Percentiles rank a stretch among this genome's conserved stretches.
Evolutionary conservation across 2,113 vertebrate species (phyloP).

Genomic region (Okapia johnstoni): DNA sequence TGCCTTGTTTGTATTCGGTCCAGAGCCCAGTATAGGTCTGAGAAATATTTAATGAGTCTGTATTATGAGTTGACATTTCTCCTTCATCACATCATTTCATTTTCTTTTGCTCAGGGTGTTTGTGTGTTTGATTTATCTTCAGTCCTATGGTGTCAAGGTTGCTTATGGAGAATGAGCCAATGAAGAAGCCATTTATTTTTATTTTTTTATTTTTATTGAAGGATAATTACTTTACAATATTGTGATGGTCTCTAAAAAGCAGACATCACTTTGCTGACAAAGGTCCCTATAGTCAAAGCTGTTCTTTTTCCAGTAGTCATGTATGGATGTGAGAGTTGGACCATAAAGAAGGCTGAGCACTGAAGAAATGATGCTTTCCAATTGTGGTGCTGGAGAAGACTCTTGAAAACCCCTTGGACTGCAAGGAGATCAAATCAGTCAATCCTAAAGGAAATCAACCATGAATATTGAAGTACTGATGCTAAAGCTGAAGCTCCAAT

Average conservation of each 20-base stretch:
- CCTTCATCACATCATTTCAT: neutral
- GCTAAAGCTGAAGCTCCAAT: neutral
- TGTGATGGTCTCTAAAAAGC: neutral
- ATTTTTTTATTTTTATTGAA: neutral
- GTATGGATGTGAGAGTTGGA: neutral
- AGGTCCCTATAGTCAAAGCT: neutral
- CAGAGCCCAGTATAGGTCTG: neutral
- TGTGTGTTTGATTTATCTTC: neutral
- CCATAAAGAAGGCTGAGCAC: neutral
- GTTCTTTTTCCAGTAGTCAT: neutral
- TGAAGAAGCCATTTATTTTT: neutral
- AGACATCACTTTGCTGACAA: neutral
- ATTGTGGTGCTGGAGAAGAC: neutral
- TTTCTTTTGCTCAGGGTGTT: neutral
- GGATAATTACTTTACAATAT: neutral
- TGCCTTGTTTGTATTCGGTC: neutral
- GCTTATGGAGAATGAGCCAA: neutral
- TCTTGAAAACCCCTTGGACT: neutral
- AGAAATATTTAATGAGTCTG: neutral
- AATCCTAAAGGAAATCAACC: neutral
- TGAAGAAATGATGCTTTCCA: neutral
- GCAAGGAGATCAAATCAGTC: neutral
- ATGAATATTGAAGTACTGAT: neutral
- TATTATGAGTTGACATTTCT: neutral
- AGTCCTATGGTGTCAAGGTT: neutral